Evolutionary conservation across 2,797 vertebrate genomes (phyloP).

Genomic region (Periophthalmus magnuspinnatus): DNA sequence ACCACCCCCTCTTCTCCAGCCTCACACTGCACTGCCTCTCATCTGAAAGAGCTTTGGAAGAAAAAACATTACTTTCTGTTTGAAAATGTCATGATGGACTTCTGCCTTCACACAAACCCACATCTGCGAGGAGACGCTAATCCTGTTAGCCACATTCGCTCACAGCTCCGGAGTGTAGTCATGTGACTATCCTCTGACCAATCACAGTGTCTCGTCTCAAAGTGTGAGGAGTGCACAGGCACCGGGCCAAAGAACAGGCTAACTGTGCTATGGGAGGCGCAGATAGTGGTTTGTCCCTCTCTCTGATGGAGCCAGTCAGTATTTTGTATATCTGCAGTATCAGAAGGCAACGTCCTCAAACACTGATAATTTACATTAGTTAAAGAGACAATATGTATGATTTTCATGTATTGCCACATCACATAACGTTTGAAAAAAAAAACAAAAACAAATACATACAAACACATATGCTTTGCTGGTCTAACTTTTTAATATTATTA

Average conservation of each 20-base stretch:
- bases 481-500: too few relatives aligned
- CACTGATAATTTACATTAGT: too few relatives aligned
- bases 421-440: too few relatives aligned
- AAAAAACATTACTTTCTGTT: constrained; percentile 57
- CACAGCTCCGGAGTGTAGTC: constrained; percentile 36
- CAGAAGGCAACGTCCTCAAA: too few relatives aligned
- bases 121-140: constrained; percentile 79
- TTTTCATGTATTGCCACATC: too few relatives aligned
- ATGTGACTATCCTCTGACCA: constrained; percentile 60
- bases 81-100: constrained; percentile 65
- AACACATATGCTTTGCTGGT: too few relatives aligned
- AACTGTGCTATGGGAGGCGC: too few relatives aligned
- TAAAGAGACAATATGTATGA: too few relatives aligned
- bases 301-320: background rate
- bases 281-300: too few relatives aligned
- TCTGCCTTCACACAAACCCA: constrained; percentile 64
- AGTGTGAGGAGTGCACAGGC: background rate
- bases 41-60: constrained; percentile 44
- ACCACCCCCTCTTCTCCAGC: constrained; percentile 71
- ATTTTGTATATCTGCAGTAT: too few relatives aligned
- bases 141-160: constrained; percentile 65
- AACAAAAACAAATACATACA: too few relatives aligned
- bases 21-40: constrained; percentile 56
- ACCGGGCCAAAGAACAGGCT: background rate
- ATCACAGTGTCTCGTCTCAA: background rate